These are phyloP conservation scores for Salarias fasciatus DNA, from an alignment of 2,797 vertebrate genomes.

Conservation along the genomic window DNA sequence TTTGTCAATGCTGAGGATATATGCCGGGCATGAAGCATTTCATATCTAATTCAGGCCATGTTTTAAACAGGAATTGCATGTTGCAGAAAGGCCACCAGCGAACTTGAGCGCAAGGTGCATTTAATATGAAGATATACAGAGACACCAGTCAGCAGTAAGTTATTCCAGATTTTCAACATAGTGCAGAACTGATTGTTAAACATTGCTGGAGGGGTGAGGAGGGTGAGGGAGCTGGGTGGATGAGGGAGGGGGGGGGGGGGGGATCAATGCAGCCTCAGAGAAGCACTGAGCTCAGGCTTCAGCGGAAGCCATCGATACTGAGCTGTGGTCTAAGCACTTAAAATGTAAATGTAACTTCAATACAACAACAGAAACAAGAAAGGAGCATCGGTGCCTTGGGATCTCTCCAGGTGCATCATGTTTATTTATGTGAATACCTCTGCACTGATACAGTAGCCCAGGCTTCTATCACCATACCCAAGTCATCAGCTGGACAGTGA, in stretches of 20 bases:
- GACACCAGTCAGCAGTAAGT: conserved; percentile 39
- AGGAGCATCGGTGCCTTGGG: conserved; percentile 39
- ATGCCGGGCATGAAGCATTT: not conserved
- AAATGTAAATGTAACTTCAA: conserved; percentile 71
- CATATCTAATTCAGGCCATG: conserved; percentile 36
- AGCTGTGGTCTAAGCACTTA: conserved; percentile 60
- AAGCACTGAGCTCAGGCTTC: conserved; percentile 47
- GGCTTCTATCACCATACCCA: conserved; percentile 7
- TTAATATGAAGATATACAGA: conserved; percentile 15
- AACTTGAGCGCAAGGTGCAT: conserved; percentile 8
- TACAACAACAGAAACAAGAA: conserved; percentile 34
- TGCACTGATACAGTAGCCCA: conserved; percentile 15
- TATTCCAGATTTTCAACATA: conserved; percentile 52
- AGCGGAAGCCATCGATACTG: conserved; percentile 59
- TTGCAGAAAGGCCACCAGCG: conserved; percentile 6
- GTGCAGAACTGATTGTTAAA: conserved; percentile 55
- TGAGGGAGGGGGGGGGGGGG: not conserved
- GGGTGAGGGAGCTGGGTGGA: not conserved
- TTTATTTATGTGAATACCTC: conserved; percentile 41
- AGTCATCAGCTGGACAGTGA: conserved; percentile 20
- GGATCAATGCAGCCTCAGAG: conserved; percentile 63
- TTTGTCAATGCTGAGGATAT: conserved; percentile 14
- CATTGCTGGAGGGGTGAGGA: conserved; percentile 11
- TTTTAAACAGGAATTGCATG: conserved; percentile 1
- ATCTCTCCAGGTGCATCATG: conserved; percentile 26